phyloP scores from a whole-genome alignment of 30 jellyfish, hydroid and myxozoan species.

The Nemopilema nomurai region DNA sequence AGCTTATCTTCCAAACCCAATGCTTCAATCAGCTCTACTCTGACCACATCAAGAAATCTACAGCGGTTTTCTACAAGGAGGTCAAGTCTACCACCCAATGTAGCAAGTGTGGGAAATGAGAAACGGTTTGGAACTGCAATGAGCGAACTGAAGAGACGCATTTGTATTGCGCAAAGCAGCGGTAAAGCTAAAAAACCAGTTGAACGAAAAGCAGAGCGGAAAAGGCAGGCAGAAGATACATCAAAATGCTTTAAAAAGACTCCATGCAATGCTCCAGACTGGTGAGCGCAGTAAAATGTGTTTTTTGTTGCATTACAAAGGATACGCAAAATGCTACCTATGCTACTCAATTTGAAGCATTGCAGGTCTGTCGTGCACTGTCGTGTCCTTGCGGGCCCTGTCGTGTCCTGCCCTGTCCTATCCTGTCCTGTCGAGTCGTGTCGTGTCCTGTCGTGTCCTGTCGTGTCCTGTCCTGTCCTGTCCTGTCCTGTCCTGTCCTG shows the following conservation, averaged over 20 bases:
- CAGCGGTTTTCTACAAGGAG: not conserved
- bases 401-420: no score
- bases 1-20: not conserved
- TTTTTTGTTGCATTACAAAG: no score
- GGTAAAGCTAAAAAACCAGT: not conserved
- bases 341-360: no score
- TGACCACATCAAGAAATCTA: not conserved
- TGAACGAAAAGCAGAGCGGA: not conserved
- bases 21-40: not conserved
- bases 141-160: not conserved
- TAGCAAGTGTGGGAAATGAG: not conserved
- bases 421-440: no score
- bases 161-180: not conserved
- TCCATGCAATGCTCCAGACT: not conserved
- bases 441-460: no score
- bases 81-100: not conserved
- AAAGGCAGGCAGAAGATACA: not conserved
- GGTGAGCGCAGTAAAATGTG: not conserved
- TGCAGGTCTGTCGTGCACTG: no score
- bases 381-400: no score
- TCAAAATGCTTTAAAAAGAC: not conserved
- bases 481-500: no score
- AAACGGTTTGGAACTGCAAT: conserved; percentile 9
- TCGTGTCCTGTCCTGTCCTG: no score
- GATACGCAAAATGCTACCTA: no score